Evolutionary conservation across 2,113 vertebrate species (phyloP), one percentile per base, ranked within the genome.

Genomic region (Dasypus novemcinctus): DNA sequence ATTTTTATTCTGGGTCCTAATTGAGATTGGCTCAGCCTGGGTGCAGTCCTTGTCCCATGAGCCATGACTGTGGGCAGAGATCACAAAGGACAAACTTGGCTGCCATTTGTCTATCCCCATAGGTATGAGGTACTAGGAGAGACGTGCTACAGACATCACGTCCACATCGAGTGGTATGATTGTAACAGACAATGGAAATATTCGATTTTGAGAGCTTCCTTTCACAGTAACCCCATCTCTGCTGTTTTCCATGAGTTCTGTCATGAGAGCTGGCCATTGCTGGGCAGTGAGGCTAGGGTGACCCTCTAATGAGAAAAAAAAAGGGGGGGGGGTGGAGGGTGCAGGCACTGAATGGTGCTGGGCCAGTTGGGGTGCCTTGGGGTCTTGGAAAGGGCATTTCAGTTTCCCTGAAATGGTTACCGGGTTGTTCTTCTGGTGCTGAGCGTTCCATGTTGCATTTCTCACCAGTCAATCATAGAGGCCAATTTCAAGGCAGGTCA

Each of bases 171-270:
- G 52, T 33, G 49, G 46, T 43, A 1, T 20, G 63, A 84, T 52
- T 10, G 1, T 9, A 52, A 18, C 0, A n/a, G 49, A 15, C 63
- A 17, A 4, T 2, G 8, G 54, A 17, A 18, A 66, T 41, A 23
- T 49, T 76, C 12, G 1, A 46, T 52, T 43, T 21, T 29, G 38
- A 52, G 38, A 7, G 11, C 29, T n/a, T 84, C 59, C 13, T 74
- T 64, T 85, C 69, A 20, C 20, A 5, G 13, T 2, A 10, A 31
- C 54, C 82, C 21, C 3, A 11, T 86, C 38, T n/a, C 11, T 18
- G 31, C 54, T 49, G 83, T 79, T 33, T 69, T 66, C 23, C 0
- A 0, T 49, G 36, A 36, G 33, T 49, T 94, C 41, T 66, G 2
- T 31, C 5, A 4, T 8, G 21, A 75, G 66, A 72, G 66, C n/a